Evolutionary conservation across 2,888 invertebrate species (phyloP).

Genomic region (Caenorhabditis wallacei): DNA sequence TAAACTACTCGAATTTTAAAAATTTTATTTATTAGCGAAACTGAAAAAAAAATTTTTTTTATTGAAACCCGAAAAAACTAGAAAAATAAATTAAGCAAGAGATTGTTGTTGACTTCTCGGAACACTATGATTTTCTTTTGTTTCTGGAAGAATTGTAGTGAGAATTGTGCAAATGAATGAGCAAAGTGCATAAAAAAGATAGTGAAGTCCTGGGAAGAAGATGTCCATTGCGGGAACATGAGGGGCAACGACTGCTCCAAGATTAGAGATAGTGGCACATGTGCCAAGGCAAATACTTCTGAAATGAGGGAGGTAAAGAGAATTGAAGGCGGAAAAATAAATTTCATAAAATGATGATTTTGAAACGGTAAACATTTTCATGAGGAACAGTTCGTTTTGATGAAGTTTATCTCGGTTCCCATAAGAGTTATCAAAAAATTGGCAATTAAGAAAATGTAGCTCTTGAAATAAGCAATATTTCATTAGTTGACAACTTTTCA

Average conservation of each 20-base stretch:
- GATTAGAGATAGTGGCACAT: constrained; percentile 72
- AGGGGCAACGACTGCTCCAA: constrained; percentile 72
- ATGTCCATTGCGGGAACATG: constrained; percentile 69
- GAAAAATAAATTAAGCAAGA: constrained; percentile 43
- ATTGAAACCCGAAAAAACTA: constrained; percentile 16
- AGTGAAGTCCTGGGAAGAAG: constrained; percentile 62
- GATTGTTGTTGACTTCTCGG: constrained; percentile 63
- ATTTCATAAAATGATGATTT: neutral
- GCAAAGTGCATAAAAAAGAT: constrained; percentile 62
- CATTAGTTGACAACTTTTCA: neutral
- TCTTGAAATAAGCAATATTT: too few relatives aligned
- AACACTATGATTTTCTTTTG: constrained; percentile 50
- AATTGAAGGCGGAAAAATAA: neutral
- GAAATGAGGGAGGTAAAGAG: neutral
- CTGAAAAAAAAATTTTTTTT: constrained; percentile 10
- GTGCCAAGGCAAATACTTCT: constrained; percentile 73
- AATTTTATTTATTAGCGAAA: neutral
- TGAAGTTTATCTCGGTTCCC: too few relatives aligned
- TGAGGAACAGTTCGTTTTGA: neutral
- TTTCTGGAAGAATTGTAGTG: constrained; percentile 67
- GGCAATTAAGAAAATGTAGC: too few relatives aligned
- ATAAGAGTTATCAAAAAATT: too few relatives aligned
- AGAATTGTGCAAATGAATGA: constrained; percentile 61
- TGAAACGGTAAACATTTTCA: neutral
- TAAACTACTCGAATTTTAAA: constrained; percentile 15